Conservation (phyloP, 2,888 invertebrate genomes). For the Tinea trinotella region DNA sequence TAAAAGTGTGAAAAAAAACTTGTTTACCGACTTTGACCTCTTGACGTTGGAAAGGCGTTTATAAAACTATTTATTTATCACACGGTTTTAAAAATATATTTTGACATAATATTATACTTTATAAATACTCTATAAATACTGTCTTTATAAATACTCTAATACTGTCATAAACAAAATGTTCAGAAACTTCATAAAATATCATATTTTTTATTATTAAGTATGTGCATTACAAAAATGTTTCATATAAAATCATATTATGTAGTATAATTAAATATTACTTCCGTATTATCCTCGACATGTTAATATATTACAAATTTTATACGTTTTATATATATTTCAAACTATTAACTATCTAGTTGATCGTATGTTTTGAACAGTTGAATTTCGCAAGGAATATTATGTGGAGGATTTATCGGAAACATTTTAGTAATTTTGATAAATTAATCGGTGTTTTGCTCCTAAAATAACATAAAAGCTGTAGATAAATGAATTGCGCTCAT, state of each 20-base stretch:
- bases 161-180: background rate
- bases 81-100: background rate
- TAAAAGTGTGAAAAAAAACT: background rate
- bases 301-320: too few species aligned
- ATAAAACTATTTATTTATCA: background rate
- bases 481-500: background rate
- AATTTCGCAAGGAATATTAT: background rate
- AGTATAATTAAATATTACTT: too few species aligned
- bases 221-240: too few species aligned
- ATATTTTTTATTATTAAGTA: too few species aligned
- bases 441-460: background rate
- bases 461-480: background rate
- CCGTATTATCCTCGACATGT: too few species aligned
- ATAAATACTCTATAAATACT: background rate
- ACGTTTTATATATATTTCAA: too few species aligned
- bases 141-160: background rate
- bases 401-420: too few species aligned
- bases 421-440: background rate
- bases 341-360: too few species aligned
- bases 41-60: background rate
- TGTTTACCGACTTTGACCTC: background rate
- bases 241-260: too few species aligned
- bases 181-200: background rate
- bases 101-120: too few species aligned
- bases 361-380: background rate